Base-by-base conservation (phyloP, 2,888 invertebrate genomes). In the Zhengitettix transpicula region DNA sequence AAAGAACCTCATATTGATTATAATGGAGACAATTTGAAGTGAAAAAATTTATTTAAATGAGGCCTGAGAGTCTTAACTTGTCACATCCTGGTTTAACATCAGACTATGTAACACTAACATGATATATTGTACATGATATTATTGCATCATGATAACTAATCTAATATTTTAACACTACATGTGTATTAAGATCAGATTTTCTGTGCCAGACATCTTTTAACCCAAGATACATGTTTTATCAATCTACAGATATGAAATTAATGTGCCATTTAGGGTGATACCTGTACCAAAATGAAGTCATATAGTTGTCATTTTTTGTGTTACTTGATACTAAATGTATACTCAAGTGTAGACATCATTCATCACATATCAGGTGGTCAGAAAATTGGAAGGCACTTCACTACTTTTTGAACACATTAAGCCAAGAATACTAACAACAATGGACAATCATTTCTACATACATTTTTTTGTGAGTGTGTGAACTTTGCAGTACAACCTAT, bases 201-300 rank as follows among this genome's bases (percentile, higher is more conserved):
- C 63, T 59, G 61, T 59, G 59, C 62, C 63, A 64, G 62, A 62
- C 61, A 58, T 64, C 60, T 60, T 57, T 52, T 61, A 64, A 63
- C 60, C 57, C 56, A 59, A 59, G 56, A 52, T 40, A 52, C 40
- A 42, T 8, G 42, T 41, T 28, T 42, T 57, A 47, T 16, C 42
- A 41, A 58, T 58, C 59, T 62, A 65, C 62, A 65, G 66, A 66
- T 66, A 61, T 64, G 59, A 63, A 63, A 63, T 63, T 67, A 66
- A 73, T 70, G 71, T 84, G 85, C 85, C 84, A 82, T 79, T 82
- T 81, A 83, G 84, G 85, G 85, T 84, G 81, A 79, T 78, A 83
- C 84, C 84, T 79, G 63, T 60, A 63, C 62, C 62, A 63, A 64
- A 63, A 62, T 58, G 58, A 64, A 64, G 60, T 62, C 60, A 16